These are phyloP conservation scores for Thyatira batis DNA, from an alignment of 2,888 invertebrate species.

Conservation along the genomic window DNA sequence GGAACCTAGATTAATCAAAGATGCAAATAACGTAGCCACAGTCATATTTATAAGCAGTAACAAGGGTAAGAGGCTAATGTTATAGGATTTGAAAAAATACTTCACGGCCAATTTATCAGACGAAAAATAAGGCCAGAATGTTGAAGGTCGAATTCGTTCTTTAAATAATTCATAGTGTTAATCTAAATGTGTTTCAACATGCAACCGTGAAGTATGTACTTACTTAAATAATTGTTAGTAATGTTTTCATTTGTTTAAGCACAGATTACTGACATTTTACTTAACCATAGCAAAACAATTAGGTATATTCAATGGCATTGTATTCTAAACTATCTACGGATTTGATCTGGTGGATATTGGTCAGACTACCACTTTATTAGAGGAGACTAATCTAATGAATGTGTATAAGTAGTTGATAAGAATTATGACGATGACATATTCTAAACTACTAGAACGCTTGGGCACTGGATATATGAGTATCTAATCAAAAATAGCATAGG, in stretches of 20 bases:
- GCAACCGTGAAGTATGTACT: constrained; percentile 14
- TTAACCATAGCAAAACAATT: too few relatives aligned
- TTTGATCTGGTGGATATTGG: too few relatives aligned
- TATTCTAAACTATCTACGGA: too few relatives aligned
- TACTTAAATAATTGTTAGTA: background rate
- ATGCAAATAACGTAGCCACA: background rate
- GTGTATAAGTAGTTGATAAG: too few relatives aligned
- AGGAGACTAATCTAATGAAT: too few relatives aligned
- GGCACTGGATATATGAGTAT: too few relatives aligned
- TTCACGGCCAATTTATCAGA: constrained; percentile 12
- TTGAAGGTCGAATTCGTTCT: constrained; percentile 33
- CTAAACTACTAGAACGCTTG: too few relatives aligned
- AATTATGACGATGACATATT: too few relatives aligned
- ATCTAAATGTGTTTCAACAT: constrained; percentile 29
- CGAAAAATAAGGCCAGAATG: constrained; percentile 20
- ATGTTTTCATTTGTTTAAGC: background rate
- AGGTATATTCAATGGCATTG: too few relatives aligned
- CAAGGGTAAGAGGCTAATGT: background rate
- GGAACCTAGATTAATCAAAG: background rate
- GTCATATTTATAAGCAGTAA: background rate
- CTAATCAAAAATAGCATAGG: background rate
- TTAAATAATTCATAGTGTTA: constrained; percentile 20
- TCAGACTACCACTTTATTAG: too few relatives aligned
- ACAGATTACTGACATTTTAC: too few relatives aligned
- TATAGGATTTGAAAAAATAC: constrained; percentile 10